Evolutionary conservation across 2,888 invertebrate genomes (phyloP).

Genomic region (Tipula unca): DNA sequence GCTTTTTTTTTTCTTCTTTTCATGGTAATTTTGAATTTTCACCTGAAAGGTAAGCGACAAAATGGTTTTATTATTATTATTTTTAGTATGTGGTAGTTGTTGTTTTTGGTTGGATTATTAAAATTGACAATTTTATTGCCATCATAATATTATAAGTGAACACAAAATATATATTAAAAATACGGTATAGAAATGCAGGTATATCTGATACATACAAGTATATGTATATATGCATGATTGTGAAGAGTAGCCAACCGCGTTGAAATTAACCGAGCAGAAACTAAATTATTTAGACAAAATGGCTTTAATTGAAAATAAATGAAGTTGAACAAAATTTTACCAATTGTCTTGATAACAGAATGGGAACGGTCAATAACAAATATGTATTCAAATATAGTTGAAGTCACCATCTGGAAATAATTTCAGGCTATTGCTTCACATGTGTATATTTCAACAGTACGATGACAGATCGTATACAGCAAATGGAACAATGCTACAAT

Average conservation of each 20-base stretch:
- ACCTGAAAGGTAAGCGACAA: neutral
- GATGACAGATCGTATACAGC: too few species aligned
- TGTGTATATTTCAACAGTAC: too few species aligned
- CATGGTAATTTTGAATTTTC: neutral
- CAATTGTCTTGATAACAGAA: too few species aligned
- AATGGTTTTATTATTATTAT: conserved; percentile 8
- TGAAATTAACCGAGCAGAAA: neutral
- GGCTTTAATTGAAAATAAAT: neutral
- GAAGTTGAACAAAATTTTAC: too few species aligned
- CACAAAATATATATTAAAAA: neutral
- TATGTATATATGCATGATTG: neutral
- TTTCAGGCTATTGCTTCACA: too few species aligned
- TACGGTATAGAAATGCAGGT: neutral
- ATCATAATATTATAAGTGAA: neutral
- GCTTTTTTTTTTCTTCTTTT: neutral
- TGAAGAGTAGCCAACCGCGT: neutral
- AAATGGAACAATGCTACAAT: too few species aligned
- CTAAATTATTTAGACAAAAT: neutral
- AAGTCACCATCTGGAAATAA: too few species aligned
- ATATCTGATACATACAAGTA: neutral
- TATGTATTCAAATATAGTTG: too few species aligned
- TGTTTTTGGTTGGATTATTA: neutral
- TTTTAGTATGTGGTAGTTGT: neutral
- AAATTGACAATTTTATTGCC: neutral
- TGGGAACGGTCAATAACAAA: too few species aligned